Base-by-base conservation (phyloP, 2,113 vertebrate genomes). In the Chaetops frenatus region DNA sequence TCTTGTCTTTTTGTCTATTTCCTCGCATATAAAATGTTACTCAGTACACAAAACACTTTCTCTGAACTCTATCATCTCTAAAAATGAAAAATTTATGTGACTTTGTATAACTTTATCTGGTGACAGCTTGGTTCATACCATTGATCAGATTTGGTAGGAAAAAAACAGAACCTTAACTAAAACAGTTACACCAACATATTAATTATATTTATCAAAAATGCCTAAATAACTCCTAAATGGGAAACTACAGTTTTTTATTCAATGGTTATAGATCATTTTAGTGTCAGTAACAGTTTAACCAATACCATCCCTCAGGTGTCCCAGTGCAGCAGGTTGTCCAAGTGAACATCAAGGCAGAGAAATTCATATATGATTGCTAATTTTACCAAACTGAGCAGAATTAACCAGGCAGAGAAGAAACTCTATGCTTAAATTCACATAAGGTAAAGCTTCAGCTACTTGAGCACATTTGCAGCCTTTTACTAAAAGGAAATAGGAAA, bases 1-100 rank as follows among this genome's bases (percentile, higher is more conserved):
- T 56, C 90, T 81, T 67, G 56, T 94, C 71, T 95, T 97, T 97
- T 88, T 4, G 12, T 94, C 79, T 96, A 73, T 92, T 95, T 95
- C 66, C 92, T 71, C 40, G 8, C 76, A 94, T 58, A 91, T 85
- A 57, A 96, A 95, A 90, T 71, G 44, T 25, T 86, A 18, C 54
- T 87, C 69, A 51, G 70, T 64, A 96, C 66, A 97, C 86, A 96
- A 95, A 94, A 92, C 54, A 86, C 69, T 81, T 91, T 62, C 70
- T 60, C 76, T 95, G 86, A 95, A 93, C 85, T 97, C 77, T 69
- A 56, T 85, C 60, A 21, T 85, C 82, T 70, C 77, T 50, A 54
- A 94, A 95, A 94, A 90, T 90, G 57, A 96, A 93, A 92, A 83
- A 83, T 61, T 27, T 45, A 74, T 71, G 45, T 83, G 85, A 93